Evolutionary conservation across 1,140 invertebrate genomes (phyloP), one percentile per base, ranked within the genome.

Genomic region (Drosophila aff.): DNA sequence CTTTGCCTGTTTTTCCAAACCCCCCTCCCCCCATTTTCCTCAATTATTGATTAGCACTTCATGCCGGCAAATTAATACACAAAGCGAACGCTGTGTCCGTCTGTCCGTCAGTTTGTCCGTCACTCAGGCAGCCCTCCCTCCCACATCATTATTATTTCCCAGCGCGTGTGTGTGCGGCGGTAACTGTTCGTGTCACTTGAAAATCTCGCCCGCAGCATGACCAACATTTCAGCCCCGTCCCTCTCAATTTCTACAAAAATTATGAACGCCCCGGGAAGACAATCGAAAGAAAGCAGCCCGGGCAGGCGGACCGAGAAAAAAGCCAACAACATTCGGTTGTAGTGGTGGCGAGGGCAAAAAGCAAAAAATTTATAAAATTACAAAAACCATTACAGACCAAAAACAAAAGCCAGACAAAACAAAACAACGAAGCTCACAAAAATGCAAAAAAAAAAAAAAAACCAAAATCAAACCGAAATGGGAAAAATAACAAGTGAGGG

Each of bases 141-240:
- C 47, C 47, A 49, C 47, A 49, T 49, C 23, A 31, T 49, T 49
- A 59, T 46, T 52, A 36, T 40, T n/a, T n/a, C 36, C 53, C 53
- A 26, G 33, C 21, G 9, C 21, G 16, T 65, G 44, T 31, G 59
- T 52, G 55, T 40, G 71, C 46, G 55, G 67, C 58, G 66, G 52
- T 61, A 41, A 38, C 66, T 79, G 68, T 46, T 79, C 67, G 77
- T 81, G 60, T 81, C 79, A 76, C 79, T 81, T 71, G 72, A 76
- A 81, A 81, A 76, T 81, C 72, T 80, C 68, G 74, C 79, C 79
- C 79, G 79, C 79, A 81, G 80, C 80, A 82, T 82, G 79, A 79
- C 79, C 79, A 82, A 82, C 74, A 82, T 63, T 78, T 82, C 62
- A 55, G 38, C 18, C 33, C 49, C 61, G 31, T n/a, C 13, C 23